Evolutionary conservation across 1,140 invertebrate species (phyloP), one percentile per base, ranked within the genome.

Genomic region (Dendroctonus ponderosae): DNA sequence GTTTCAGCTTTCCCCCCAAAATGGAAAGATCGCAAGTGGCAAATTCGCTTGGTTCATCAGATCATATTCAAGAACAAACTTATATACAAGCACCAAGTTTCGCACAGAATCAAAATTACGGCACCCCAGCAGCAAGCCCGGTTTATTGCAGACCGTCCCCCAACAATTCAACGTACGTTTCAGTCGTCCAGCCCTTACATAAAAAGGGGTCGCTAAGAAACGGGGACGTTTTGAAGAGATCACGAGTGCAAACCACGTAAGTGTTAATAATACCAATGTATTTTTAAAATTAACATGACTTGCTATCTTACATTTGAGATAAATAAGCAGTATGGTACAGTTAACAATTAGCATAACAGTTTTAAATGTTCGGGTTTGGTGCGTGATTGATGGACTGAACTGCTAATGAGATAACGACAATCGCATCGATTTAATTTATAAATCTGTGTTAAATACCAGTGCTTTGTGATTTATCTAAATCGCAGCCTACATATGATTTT

Each of bases 201-300:
- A 89, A 89, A 72, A 89, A 89, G 74, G 83, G 84, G 42, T 84
- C 86, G 26, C 82, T 87, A 5, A 79, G 87, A 59, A 88, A 87
- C 73, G 85, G 85, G n/a, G 87, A 89, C 75, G 83, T 88, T 44
- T 77, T 88, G 65, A 89, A 89, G 74, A 79, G 87, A 53, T 85
- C 85, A 65, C 79, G 88, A 69, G 80, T 87, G 60, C 87, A 89
- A 75, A 85, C 82, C 69, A 85, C 85, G 87, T 89, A 82, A 75
- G 77, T 75, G 63, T 9, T 12, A 40, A 12, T 52, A 52, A 43
- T 58, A 58, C 26, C 26, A 26, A 26, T 26, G 26, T 26, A 26
- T 26, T 26, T 26, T 26, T 26, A 26, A 26, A 26, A 26, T 26
- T 26, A 26, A 26, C 26, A 26, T 26, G 26, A 26, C 26, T 26